These are phyloP conservation scores for Dufourea novaeangliae DNA, from an alignment of 1,140 invertebrate genomes.

Conservation along the genomic window DNA sequence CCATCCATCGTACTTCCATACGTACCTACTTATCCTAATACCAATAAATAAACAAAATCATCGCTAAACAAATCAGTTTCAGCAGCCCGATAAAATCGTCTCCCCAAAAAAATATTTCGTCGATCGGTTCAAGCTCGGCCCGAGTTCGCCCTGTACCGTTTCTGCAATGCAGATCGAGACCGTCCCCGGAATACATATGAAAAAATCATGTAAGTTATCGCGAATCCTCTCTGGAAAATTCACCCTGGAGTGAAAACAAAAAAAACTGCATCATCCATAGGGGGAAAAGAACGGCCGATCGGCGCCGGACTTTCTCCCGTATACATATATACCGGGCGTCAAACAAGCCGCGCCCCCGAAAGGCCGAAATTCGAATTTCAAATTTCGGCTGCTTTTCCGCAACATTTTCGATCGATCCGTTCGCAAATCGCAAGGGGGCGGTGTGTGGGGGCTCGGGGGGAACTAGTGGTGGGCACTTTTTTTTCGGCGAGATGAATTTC, in stretches of 20 bases:
- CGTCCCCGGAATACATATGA: not conserved
- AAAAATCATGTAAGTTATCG: constrained; percentile 4
- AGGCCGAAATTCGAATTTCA: constrained; percentile 58
- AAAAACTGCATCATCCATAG: not conserved
- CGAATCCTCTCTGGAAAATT: not conserved
- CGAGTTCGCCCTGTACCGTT: not conserved
- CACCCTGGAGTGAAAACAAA: not conserved
- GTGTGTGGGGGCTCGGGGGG: not conserved
- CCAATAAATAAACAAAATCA: no score
- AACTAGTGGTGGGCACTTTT: not conserved
- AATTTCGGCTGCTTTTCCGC: constrained; percentile 49
- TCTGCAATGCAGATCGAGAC: not conserved
- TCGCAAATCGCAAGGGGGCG: not conserved
- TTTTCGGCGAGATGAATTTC: constrained; percentile 21
- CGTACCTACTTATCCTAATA: no score
- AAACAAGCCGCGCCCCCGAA: not conserved
- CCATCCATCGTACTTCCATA: no score
- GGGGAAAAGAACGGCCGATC: not conserved
- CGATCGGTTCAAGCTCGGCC: not conserved
- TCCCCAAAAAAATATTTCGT: not conserved
- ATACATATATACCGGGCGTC: not conserved
- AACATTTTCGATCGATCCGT: constrained; percentile 44
- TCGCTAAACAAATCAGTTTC: no score
- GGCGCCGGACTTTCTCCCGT: not conserved
- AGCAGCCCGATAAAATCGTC: not conserved